phyloP scores from a whole-genome alignment of 1,140 invertebrate genomes.

The Ceratina japonica region DNA sequence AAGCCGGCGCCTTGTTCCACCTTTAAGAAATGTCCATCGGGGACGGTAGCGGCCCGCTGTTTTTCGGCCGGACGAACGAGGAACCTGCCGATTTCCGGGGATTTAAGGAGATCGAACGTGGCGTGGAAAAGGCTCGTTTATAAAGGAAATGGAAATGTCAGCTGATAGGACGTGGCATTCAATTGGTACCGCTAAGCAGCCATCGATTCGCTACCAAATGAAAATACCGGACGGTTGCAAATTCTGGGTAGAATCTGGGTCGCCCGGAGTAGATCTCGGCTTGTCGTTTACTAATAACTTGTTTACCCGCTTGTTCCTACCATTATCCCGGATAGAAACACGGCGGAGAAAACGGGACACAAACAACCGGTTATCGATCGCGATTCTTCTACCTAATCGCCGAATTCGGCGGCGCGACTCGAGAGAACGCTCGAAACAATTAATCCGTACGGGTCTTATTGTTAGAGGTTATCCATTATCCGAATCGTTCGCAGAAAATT shows the following conservation, averaged over 20 bases:
- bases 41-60: slow-evolving; percentile 14
- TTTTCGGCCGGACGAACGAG: slow-evolving; percentile 25
- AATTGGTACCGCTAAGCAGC: slow-evolving; percentile 10
- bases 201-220: slow-evolving; percentile 10
- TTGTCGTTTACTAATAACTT: not conserved
- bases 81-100: slow-evolving; percentile 37
- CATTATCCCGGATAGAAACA: too few relatives aligned
- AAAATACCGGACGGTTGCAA: not conserved
- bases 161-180: slow-evolving; percentile 15
- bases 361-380: not conserved
- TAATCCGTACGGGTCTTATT: too few relatives aligned
- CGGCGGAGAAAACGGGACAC: not conserved
- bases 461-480: too few relatives aligned
- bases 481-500: not conserved
- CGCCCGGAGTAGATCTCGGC: not conserved
- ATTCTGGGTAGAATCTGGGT: not conserved
- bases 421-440: too few relatives aligned
- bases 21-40: slow-evolving; percentile 14
- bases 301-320: not conserved
- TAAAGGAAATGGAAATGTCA: slow-evolving; percentile 27
- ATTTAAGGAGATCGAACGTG: slow-evolving; percentile 31
- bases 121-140: slow-evolving; percentile 11
- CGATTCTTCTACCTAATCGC: too few relatives aligned
- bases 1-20: slow-evolving; percentile 32
- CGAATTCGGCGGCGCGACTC: too few relatives aligned